Percentiles rank a stretch among this genome's conserved stretches.
phyloP scores from a whole-genome alignment of 2,888 invertebrate species.

The Incurvaria masculella region DNA sequence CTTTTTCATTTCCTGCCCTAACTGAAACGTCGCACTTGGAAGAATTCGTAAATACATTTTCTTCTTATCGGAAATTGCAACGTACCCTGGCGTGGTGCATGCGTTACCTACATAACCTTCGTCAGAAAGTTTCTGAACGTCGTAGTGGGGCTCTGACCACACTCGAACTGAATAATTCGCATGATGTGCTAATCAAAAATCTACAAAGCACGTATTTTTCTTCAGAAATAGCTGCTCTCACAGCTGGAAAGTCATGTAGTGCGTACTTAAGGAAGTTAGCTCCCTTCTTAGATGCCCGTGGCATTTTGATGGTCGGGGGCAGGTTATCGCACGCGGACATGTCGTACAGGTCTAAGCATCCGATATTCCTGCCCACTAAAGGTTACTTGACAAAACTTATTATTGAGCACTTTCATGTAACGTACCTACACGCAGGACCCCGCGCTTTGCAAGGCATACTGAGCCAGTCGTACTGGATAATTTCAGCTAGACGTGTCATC shows the following conservation, averaged over 20 bases:
- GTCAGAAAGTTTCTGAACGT: background rate
- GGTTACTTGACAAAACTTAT: background rate
- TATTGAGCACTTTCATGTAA: background rate
- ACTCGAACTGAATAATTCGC: background rate
- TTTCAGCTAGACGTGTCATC: background rate
- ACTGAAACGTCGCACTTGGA: too few species aligned
- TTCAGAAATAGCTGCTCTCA: background rate
- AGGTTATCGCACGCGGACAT: background rate
- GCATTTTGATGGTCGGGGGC: conserved; percentile 20
- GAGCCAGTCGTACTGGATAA: background rate
- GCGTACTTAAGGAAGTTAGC: background rate
- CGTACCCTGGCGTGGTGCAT: background rate
- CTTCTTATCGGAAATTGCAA: background rate
- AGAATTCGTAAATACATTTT: background rate
- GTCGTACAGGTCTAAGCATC: background rate
- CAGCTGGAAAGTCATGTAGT: background rate
- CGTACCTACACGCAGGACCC: background rate
- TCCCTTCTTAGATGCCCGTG: background rate
- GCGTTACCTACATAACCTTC: background rate
- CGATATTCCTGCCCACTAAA: background rate
- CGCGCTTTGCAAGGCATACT: background rate
- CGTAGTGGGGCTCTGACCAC: background rate
- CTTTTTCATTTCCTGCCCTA: too few species aligned
- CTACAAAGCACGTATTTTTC: background rate
- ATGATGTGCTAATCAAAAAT: background rate